Conservation (phyloP, 2,888 invertebrate species). For the Myopa tessellatipennis region DNA sequence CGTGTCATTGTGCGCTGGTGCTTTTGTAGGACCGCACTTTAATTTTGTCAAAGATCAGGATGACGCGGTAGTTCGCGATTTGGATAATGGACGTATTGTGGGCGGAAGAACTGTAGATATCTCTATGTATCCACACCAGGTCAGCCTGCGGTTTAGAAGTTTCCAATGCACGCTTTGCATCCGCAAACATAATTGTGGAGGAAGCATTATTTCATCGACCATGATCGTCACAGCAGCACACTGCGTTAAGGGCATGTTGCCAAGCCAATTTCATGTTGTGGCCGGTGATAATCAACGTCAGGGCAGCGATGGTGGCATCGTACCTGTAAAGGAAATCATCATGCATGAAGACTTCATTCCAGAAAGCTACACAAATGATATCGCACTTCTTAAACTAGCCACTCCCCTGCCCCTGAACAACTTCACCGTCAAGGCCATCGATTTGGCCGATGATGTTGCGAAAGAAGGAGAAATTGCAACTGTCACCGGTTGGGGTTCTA, state of each 20-base stretch:
- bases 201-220: no score
- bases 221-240: slow-evolving; percentile 68
- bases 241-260: slow-evolving; percentile 57
- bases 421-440: slow-evolving; percentile 56
- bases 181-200: no score
- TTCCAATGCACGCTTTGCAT: no score
- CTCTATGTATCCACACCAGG: no score
- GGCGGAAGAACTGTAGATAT: no score
- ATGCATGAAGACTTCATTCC: no score
- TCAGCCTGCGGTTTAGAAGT: no score
- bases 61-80: slow-evolving; percentile 45
- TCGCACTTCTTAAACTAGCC: no score
- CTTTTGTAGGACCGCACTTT: neutral
- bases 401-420: slow-evolving; percentile 56
- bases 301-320: slow-evolving; percentile 68
- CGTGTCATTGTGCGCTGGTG: neutral
- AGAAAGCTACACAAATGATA: no score
- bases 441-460: slow-evolving; percentile 32
- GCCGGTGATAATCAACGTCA: slow-evolving; percentile 70
- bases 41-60: neutral
- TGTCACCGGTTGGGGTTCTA: slow-evolving; percentile 53
- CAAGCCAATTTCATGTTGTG: slow-evolving; percentile 64
- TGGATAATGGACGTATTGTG: no score
- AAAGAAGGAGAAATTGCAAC: slow-evolving; percentile 40
- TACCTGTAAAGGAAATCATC: slow-evolving; percentile 66